Percentiles rank a stretch among this genome's conserved stretches.
Evolutionary conservation across 2,797 vertebrate species (phyloP).

Genomic region (Lycodopsis pacificus): DNA sequence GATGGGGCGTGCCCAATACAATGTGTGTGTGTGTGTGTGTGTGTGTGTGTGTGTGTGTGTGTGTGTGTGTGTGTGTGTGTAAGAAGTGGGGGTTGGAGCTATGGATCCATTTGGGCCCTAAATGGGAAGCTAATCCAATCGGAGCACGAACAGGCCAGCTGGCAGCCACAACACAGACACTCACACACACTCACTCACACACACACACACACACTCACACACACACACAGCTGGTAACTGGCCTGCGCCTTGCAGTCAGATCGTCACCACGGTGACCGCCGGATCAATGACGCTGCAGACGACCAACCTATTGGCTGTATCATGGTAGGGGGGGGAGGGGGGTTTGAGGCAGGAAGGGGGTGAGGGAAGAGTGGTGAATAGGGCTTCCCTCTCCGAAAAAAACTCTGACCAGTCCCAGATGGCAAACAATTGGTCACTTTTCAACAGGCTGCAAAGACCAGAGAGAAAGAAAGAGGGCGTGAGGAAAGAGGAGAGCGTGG

Average conservation of each 20-base stretch:
- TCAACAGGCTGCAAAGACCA: conserved; percentile 53
- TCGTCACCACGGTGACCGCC: conserved; percentile 76
- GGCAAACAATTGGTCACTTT: conserved; percentile 77
- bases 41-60: conserved; percentile 9
- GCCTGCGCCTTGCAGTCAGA: conserved; percentile 70
- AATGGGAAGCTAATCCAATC: conserved; percentile 85
- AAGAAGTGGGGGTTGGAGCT: conserved; percentile 49
- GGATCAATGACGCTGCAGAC: conserved; percentile 79
- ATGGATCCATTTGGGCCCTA: conserved; percentile 79
- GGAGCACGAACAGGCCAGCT: conserved; percentile 79
- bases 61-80: conserved; percentile 28
- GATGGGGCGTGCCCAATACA: conserved; percentile 32
- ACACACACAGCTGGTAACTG: conserved; percentile 77
- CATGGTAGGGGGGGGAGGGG: not conserved
- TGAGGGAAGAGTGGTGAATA: conserved; percentile 47
- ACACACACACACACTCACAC: conserved; percentile 60
- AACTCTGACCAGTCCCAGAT: conserved; percentile 74
- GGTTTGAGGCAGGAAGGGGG: conserved; percentile 23
- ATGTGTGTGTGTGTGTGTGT: conserved; percentile 24
- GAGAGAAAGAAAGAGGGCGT: conserved; percentile 10
- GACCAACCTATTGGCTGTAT: conserved; percentile 65
- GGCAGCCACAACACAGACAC: conserved; percentile 72
- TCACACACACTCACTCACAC: conserved; percentile 58
- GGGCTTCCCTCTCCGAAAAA: conserved; percentile 71
- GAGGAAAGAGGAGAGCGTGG: conserved; percentile 7